These are phyloP conservation scores for Gymnodraco acuticeps DNA, from an alignment of 2,797 vertebrate species.

Conservation along the genomic window DNA sequence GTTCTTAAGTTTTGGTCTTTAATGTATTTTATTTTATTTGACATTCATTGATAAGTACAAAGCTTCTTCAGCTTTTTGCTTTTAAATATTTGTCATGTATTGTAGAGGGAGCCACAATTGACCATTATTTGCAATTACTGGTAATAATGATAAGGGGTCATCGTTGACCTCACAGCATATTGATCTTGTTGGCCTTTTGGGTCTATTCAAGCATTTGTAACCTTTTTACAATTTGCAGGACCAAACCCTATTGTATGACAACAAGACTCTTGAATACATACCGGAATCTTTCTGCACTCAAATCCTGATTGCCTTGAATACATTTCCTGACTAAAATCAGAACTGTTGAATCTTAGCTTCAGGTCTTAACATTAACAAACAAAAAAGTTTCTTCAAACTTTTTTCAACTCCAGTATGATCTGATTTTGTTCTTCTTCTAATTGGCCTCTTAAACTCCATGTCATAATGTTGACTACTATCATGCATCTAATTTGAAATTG, in stretches of 20 bases:
- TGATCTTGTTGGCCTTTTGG: not conserved
- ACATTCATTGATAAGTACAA: not conserved
- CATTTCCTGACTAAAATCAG: not conserved
- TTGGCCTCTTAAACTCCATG: not conserved
- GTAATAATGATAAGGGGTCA: not conserved
- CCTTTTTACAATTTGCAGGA: not conserved
- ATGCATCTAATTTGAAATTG: constrained; percentile 3
- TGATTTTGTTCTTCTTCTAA: not conserved
- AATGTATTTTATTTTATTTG: not conserved
- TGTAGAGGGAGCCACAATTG: not conserved
- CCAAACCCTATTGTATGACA: not conserved
- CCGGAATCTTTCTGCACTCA: not conserved
- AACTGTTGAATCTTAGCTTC: not conserved
- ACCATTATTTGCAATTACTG: not conserved
- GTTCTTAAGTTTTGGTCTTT: not conserved
- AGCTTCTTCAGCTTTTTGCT: not conserved
- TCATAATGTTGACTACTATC: too few relatives aligned
- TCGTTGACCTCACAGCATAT: not conserved
- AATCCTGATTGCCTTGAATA: not conserved
- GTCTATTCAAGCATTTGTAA: not conserved
- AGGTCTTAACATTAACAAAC: not conserved
- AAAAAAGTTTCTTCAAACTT: not conserved
- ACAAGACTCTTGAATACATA: not conserved
- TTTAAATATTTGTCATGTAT: not conserved
- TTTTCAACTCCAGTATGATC: not conserved